phyloP scores from a whole-genome alignment of 92 coral and sea anemone genomes.

The Heteractis magnifica region DNA sequence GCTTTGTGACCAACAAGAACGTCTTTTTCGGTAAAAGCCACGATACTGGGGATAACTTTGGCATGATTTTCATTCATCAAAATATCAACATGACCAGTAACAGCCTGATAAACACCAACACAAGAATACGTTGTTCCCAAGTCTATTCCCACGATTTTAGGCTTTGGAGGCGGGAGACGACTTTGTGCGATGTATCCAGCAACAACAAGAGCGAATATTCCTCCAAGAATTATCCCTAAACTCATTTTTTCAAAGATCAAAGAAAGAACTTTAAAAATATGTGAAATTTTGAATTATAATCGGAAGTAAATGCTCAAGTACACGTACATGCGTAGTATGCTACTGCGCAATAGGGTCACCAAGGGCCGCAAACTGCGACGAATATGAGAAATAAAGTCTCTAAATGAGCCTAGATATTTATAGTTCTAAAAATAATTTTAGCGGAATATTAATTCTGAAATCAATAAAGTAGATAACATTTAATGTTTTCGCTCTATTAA shows the following conservation, averaged over 20 bases:
- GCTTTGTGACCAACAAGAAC: slow-evolving; percentile 89
- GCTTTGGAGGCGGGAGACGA: slow-evolving; percentile 98
- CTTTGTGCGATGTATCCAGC: slow-evolving; percentile 99
- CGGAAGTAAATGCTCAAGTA: slow-evolving; percentile 39
- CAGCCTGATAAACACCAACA: slow-evolving; percentile 92
- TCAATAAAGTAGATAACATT: background rate
- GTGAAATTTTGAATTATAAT: background rate
- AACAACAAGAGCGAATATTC: slow-evolving; percentile 84
- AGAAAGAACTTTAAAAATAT: background rate
- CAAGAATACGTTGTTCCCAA: slow-evolving; percentile 97
- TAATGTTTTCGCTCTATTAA: background rate
- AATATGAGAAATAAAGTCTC: background rate
- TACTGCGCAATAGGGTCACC: slow-evolving; percentile 53
- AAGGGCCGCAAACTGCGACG: background rate
- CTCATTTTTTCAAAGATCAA: slow-evolving; percentile 56
- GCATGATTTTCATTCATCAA: slow-evolving; percentile 74
- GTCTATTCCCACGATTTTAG: slow-evolving; percentile 91
- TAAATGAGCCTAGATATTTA: background rate
- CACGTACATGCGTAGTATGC: slow-evolving; percentile 90
- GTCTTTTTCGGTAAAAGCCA: slow-evolving; percentile 80
- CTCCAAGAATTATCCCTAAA: slow-evolving; percentile 84
- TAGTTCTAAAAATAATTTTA: background rate
- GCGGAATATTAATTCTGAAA: background rate
- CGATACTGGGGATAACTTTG: slow-evolving; percentile 95
- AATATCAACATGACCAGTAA: slow-evolving; percentile 88